These are phyloP conservation scores for Pyralis farinalis DNA, from an alignment of 2,888 invertebrate genomes.

Conservation along the genomic window DNA sequence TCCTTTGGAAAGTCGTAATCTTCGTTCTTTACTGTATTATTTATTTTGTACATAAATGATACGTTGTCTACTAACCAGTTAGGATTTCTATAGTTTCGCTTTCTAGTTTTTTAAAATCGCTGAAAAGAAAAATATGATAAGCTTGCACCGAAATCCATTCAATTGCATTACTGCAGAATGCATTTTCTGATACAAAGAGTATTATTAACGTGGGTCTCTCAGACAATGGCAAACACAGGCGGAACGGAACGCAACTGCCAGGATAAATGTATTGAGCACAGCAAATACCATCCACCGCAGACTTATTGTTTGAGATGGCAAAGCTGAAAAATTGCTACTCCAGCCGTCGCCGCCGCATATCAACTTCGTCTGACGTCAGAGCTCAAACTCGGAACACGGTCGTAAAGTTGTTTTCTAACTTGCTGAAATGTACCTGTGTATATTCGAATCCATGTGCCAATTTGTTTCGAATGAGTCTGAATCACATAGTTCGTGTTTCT, in stretches of 20 bases:
- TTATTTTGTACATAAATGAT: background rate
- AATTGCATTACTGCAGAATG: slow-evolving; percentile 49
- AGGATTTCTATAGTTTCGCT: background rate
- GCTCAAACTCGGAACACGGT: slow-evolving; percentile 14
- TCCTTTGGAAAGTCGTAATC: slow-evolving; percentile 43
- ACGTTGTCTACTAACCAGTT: background rate
- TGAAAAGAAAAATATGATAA: slow-evolving; percentile 16
- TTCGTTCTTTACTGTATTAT: slow-evolving; percentile 17
- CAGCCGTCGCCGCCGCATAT: slow-evolving; percentile 24
- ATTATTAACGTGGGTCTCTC: slow-evolving; percentile 59
- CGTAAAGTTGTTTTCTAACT: slow-evolving; percentile 9
- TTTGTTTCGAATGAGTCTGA: slow-evolving; percentile 4
- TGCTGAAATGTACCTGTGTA: background rate
- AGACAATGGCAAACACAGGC: slow-evolving; percentile 65
- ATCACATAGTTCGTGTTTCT: no score
- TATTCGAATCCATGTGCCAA: slow-evolving; percentile 21
- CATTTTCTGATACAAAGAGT: slow-evolving; percentile 53
- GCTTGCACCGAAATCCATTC: slow-evolving; percentile 32
- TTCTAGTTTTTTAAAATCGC: slow-evolving; percentile 9
- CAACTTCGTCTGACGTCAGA: slow-evolving; percentile 1
- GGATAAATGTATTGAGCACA: slow-evolving; percentile 65
- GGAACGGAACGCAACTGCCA: slow-evolving; percentile 50
- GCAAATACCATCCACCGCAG: slow-evolving; percentile 52
- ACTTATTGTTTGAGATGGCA: slow-evolving; percentile 64
- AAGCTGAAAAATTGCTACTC: slow-evolving; percentile 55